phyloP scores from a whole-genome alignment of 2,113 vertebrate genomes.

The Lynx canadensis region DNA sequence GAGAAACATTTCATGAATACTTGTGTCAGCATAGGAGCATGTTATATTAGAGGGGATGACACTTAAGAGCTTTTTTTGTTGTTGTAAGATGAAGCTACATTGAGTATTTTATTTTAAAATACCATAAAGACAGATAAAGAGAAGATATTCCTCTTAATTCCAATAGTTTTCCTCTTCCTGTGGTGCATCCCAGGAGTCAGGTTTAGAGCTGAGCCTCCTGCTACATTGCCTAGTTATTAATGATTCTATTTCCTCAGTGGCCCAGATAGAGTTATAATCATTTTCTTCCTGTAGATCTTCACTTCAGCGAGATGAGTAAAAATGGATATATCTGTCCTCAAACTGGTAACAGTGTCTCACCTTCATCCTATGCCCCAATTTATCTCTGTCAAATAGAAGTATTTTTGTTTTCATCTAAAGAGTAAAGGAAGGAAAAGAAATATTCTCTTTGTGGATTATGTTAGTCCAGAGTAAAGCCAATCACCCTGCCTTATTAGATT shows the following conservation, averaged over 20 bases:
- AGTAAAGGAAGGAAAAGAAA: neutral
- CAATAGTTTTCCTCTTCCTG: neutral
- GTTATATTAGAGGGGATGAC: neutral
- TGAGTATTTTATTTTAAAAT: neutral
- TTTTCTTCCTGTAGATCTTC: slow-evolving; percentile 27
- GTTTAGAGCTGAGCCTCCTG: neutral
- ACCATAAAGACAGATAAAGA: neutral
- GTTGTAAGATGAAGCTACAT: neutral
- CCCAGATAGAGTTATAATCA: neutral
- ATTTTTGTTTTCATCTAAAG: slow-evolving; percentile 27
- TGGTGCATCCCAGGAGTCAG: neutral
- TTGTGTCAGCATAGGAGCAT: neutral
- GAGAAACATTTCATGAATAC: neutral
- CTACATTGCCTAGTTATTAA: slow-evolving; percentile 33
- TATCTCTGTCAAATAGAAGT: neutral
- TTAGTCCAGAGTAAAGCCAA: neutral
- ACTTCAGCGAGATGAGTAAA: slow-evolving; percentile 15
- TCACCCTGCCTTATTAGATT: neutral
- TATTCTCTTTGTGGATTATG: neutral
- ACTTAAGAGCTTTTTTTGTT: neutral
- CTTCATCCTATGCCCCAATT: neutral
- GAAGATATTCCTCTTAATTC: slow-evolving; percentile 44
- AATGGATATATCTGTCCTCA: neutral
- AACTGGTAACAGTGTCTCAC: neutral
- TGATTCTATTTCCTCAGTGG: slow-evolving; percentile 23